Base-by-base conservation (phyloP, 1,140 invertebrate genomes). In the Globodera rostochiensis region DNA sequence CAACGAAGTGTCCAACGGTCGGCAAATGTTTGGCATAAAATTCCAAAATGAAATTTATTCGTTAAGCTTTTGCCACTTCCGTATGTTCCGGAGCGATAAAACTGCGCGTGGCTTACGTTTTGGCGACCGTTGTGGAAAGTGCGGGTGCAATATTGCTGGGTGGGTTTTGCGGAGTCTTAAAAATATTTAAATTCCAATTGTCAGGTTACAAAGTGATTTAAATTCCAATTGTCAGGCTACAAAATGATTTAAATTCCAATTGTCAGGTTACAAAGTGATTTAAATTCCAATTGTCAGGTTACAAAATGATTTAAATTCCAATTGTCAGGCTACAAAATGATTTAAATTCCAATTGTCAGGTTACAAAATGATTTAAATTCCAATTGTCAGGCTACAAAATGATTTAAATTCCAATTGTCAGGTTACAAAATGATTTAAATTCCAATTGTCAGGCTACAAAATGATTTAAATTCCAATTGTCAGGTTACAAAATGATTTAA, bases 71-170 rank as follows among this genome's bases (percentile, higher is more conserved):
- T 69, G 81, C 81, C 6, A 82, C 81, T 47, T 83, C 81, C 11
- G 81, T 82, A 13, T 67, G 79, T 49, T 82, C 81, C 4, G 80
- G 80, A 0, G 81, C 80, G 36, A 77, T 82, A 3, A 82, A 92
- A 98, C n/a, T 96, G 94, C 11, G 78, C 19, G 73, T 83, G 15
- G 77, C 93, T 74, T 94, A 95, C 87, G 96, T 96, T 3, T 98
- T 96, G 87, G 92, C 96, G 79, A 82, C 81, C 11, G 93, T 99
- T 81, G 98, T 98, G 90, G 97, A 99, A 91, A 94, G 91, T 21
- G 85, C 91, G 3, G 92, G 92, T 46, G 90, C 91, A 21, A 84
- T 92, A 67, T 86, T 93, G 53, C 88, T 93, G 70, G 80, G 79
- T 81, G 13, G 3, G 19, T 11, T 19, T 8, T 6, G 45, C 25